These are phyloP conservation scores for Cryptomyrus ogoouensis DNA, from an alignment of 2,113 vertebrate genomes.

Conservation along the genomic window DNA sequence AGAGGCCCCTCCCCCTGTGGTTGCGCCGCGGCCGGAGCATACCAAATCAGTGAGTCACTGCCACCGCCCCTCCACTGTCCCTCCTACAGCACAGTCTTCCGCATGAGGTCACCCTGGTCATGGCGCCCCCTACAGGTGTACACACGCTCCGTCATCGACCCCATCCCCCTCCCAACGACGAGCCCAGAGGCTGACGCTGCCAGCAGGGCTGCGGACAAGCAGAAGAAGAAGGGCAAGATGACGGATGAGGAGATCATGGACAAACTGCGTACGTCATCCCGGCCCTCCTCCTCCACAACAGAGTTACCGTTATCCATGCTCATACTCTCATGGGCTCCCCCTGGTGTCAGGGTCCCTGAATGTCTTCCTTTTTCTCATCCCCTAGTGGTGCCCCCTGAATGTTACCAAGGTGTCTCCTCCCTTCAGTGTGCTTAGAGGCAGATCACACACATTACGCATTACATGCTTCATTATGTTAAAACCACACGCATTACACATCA, in stretches of 20 bases:
- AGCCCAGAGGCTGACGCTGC: slow-evolving; percentile 68
- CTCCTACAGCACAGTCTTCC: background rate
- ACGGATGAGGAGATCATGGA: slow-evolving; percentile 97
- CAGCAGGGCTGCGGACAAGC: slow-evolving; percentile 74
- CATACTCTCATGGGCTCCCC: background rate
- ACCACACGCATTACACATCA: background rate
- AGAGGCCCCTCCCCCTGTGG: slow-evolving; percentile 78
- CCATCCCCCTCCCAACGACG: slow-evolving; percentile 71
- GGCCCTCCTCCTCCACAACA: background rate
- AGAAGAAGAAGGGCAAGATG: slow-evolving; percentile 96
- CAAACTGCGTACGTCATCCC: slow-evolving; percentile 75
- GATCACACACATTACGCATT: background rate
- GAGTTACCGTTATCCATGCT: background rate
- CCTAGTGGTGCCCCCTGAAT: background rate
- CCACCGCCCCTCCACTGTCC: background rate
- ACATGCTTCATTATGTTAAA: background rate
- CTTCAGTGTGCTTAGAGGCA: background rate
- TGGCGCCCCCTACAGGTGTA: slow-evolving; percentile 65
- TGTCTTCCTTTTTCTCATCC: background rate
- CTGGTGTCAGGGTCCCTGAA: background rate
- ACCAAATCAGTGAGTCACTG: slow-evolving; percentile 84
- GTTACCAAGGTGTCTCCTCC: background rate
- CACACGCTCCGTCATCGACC: slow-evolving; percentile 90
- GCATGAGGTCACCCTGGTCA: background rate
- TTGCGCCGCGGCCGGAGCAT: slow-evolving; percentile 87